A percentile compares a stretch with the other conserved stretches of the same genome.
phyloP scores from a whole-genome alignment of 2,888 invertebrate species.

The Morpho achilles region DNA sequence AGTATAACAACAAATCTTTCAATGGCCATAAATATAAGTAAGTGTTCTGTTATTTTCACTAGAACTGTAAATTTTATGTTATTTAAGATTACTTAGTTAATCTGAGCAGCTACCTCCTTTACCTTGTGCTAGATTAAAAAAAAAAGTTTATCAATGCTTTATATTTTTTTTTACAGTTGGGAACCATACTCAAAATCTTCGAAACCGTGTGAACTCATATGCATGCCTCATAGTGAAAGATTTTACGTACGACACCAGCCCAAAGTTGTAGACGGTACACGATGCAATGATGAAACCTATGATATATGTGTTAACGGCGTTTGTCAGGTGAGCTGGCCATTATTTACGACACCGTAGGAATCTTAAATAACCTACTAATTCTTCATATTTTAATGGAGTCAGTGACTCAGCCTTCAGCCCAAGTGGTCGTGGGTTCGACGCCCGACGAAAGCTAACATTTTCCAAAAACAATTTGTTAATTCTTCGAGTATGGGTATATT shows the following conservation, averaged over 20 bases:
- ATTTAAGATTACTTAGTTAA: too few relatives aligned
- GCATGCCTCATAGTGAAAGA: slow-evolving; percentile 94
- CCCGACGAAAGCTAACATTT: too few relatives aligned
- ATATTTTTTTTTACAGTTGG: slow-evolving; percentile 80
- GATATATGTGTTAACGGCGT: slow-evolving; percentile 97
- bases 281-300: slow-evolving; percentile 88
- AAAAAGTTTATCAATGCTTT: too few relatives aligned
- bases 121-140: too few relatives aligned
- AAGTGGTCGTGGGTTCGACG: too few relatives aligned
- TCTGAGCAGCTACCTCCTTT: too few relatives aligned
- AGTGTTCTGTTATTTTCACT: slow-evolving; percentile 27
- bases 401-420: too few relatives aligned
- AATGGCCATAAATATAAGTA: slow-evolving; percentile 90
- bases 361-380: too few relatives aligned
- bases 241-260: slow-evolving; percentile 93
- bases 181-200: slow-evolving; percentile 92
- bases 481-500: too few relatives aligned
- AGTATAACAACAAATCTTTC: slow-evolving; percentile 89
- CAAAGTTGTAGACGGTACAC: slow-evolving; percentile 90
- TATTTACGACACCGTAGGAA: too few relatives aligned
- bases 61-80: neutral
- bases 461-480: too few relatives aligned
- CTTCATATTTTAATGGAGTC: too few relatives aligned
- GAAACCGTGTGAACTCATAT: slow-evolving; percentile 96
- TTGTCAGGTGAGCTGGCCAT: slow-evolving; percentile 95